Base-by-base conservation (phyloP, 2,113 vertebrate genomes). In the Menidia beryllina region DNA sequence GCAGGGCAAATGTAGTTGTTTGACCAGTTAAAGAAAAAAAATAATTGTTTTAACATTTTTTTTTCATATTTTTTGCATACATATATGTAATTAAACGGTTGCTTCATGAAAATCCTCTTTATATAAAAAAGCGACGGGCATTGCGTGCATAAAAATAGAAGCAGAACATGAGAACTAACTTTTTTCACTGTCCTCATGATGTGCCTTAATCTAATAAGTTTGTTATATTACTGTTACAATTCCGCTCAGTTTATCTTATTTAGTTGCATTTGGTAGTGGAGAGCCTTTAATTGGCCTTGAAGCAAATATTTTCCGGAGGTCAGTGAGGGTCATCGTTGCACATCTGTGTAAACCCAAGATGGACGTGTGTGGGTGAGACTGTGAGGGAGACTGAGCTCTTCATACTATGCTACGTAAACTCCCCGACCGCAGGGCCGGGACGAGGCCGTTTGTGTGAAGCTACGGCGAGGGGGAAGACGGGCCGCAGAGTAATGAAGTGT, bases 401-500 rank as follows among this genome's bases (percentile, higher is more conserved):
- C 17, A 57, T 66, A 38, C 56, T 27, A 51, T 24, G 62, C 52
- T 60, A 49, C 48, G 19, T 76, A 52, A 81, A 76, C 81, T 72
- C 49, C 63, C 71, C 69, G 45, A 74, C 76, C 43, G 21, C 82
- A 70, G 74, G 21, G 47, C 50, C n/a, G 54, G 77, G 77, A 81
- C 72, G 80, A 79, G 81, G 73, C 71, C 79, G 64, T 89, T 91
- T 85, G 83, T 86, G 83, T 82, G 56, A 84, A 79, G 68, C 63
- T 36, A 83, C 85, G 69, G 75, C 70, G 30, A 67, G 86, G 87
- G n/a, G 89, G 86, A 84, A 83, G 85, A 86, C 77, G 24, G 81
- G 68, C 81, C 63, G 23, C 72, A 65, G 84, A 87, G 76, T 89
- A 92, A 93, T 93, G 89, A 92, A 88, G 88, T 93, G 91, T 87